phyloP scores from a whole-genome alignment of 2,797 vertebrate species.

The Rhinichthys osculus region DNA sequence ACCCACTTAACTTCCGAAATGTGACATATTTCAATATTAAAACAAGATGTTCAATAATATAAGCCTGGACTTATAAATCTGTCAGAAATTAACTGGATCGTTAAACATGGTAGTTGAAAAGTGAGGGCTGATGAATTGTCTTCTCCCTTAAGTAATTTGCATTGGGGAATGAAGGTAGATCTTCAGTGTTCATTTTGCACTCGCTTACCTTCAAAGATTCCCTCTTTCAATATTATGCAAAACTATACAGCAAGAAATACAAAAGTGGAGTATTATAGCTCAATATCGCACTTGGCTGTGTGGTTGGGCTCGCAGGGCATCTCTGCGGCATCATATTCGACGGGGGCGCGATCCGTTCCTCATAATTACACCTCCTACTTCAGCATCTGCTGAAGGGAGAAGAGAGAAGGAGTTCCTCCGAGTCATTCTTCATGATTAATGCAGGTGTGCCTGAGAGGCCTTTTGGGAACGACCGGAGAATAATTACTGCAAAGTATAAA shows the following conservation, averaged over 20 bases:
- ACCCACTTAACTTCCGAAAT: background rate
- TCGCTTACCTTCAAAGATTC: background rate
- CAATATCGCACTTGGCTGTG: slow-evolving; percentile 28
- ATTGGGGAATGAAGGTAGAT: background rate
- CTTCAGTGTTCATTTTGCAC: background rate
- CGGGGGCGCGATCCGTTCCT: slow-evolving; percentile 54
- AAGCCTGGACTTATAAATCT: background rate
- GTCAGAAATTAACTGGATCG: background rate
- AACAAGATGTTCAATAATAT: background rate
- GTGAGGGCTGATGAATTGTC: background rate
- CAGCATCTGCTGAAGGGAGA: slow-evolving; percentile 49
- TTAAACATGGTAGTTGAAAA: background rate
- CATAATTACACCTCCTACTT: slow-evolving; percentile 61
- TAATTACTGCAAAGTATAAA: slow-evolving; percentile 73
- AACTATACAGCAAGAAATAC: background rate
- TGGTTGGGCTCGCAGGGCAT: slow-evolving; percentile 42
- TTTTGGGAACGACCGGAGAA: slow-evolving; percentile 66
- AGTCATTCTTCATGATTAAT: slow-evolving; percentile 73
- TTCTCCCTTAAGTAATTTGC: background rate
- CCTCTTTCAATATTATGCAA: slow-evolving; percentile 36
- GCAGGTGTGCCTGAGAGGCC: slow-evolving; percentile 69
- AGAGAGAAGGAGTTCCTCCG: slow-evolving; percentile 61
- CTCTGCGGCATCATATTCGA: slow-evolving; percentile 54
- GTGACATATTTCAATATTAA: slow-evolving; percentile 8
- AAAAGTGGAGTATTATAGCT: slow-evolving; percentile 37